These are phyloP conservation scores for Acleris literana DNA, from an alignment of 2,888 invertebrate genomes.

Conservation along the genomic window DNA sequence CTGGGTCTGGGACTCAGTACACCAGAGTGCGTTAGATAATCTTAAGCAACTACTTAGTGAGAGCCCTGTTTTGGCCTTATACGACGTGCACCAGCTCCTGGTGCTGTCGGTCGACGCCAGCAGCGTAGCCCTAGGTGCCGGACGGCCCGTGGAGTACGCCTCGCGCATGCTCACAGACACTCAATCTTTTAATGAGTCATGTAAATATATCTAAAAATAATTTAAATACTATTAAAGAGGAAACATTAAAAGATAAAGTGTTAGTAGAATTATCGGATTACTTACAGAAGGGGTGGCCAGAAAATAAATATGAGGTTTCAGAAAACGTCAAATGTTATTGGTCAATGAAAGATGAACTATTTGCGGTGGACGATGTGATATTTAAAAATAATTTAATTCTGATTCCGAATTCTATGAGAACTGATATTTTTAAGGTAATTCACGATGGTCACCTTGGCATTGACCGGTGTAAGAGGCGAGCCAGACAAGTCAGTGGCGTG, in stretches of 20 bases:
- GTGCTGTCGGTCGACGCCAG: constrained; percentile 41
- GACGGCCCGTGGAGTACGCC: constrained; percentile 42
- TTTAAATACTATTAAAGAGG: constrained; percentile 5
- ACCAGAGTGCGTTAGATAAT: constrained; percentile 10
- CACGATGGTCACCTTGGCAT: background rate
- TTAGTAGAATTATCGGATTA: no score
- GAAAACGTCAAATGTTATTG: constrained; percentile 30
- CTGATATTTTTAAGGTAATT: constrained; percentile 16
- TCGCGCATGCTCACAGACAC: constrained; percentile 39
- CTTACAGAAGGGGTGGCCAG: no score
- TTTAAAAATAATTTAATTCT: constrained; percentile 14
- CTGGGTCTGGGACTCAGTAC: constrained; percentile 15
- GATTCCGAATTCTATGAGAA: constrained; percentile 10
- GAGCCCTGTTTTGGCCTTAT: constrained; percentile 38
- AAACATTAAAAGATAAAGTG: constrained; percentile 12
- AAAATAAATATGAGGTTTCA: background rate
- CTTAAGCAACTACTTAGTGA: constrained; percentile 5
- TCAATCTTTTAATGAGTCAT: constrained; percentile 21
- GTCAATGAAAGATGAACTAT: constrained; percentile 30
- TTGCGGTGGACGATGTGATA: constrained; percentile 8
- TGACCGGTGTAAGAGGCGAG: no score
- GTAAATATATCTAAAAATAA: constrained; percentile 7
- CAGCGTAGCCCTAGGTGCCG: constrained; percentile 40
- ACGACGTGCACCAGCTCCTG: constrained; percentile 20
- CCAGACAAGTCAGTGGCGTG: no score